Evolutionary conservation across 1,140 invertebrate genomes (phyloP).

Genomic region (Camponotus vicinus): DNA sequence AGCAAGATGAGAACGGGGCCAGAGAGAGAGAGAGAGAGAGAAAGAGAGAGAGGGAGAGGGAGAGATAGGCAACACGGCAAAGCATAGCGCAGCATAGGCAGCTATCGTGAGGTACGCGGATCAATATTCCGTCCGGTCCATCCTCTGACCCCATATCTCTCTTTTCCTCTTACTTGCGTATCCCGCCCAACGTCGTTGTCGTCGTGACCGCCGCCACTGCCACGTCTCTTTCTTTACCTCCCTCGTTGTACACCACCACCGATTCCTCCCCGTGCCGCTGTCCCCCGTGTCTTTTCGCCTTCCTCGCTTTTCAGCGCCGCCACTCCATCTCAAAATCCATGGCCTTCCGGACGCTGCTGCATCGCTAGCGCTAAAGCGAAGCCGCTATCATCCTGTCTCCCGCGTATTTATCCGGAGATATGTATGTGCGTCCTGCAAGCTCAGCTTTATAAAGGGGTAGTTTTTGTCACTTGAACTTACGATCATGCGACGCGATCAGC

Average conservation of each 20-base stretch:
- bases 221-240: conserved; percentile 57
- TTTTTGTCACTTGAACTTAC: background rate
- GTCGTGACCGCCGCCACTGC: conserved; percentile 20
- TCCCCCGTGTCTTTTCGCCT: background rate
- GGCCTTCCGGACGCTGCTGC: conserved; percentile 42
- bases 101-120: conserved; percentile 83
- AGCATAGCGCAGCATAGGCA: conserved; percentile 79
- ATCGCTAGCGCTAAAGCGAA: conserved; percentile 35
- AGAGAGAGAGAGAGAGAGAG: conserved; percentile 19
- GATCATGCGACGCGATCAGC: background rate
- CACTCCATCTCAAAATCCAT: conserved; percentile 41
- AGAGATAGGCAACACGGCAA: conserved; percentile 69
- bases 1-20: conserved; percentile 8
- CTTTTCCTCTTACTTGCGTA: conserved; percentile 81
- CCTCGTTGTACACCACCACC: conserved; percentile 29
- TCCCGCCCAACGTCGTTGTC: conserved; percentile 50
- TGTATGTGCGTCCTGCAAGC: background rate
- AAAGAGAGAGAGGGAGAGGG: background rate
- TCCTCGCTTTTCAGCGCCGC: conserved; percentile 48
- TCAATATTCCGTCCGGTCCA: conserved; percentile 86
- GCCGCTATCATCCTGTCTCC: background rate
- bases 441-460: background rate
- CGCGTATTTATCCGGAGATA: background rate
- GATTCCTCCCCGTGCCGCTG: background rate
- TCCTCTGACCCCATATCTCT: conserved; percentile 85